Base-by-base conservation (phyloP, 2,888 invertebrate genomes). In the Prostheceraeus crozeri region DNA sequence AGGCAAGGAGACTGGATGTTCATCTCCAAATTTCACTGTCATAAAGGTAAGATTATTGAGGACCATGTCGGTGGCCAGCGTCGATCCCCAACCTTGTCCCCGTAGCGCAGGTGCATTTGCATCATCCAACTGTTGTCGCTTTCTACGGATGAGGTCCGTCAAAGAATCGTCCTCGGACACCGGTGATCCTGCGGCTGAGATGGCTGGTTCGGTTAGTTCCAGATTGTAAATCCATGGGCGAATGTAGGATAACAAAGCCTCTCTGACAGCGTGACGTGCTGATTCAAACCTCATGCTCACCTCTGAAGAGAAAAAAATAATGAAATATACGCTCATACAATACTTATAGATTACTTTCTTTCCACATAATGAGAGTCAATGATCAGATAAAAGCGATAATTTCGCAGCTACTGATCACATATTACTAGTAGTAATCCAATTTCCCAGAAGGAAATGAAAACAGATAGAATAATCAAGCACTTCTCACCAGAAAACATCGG, bases 1-100 rank as follows among this genome's bases (percentile, higher is more conserved):
- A 76, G 94, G 94, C 54, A 93, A 85, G 76, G 94, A 94, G 70
- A 88, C 86, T 0, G 91, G 86, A 78, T 94, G 93, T 68, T 88
- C 86, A 77, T 93, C 90, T 4, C 91, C 89, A 79, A 91, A 91
- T 87, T 91, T 76, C 10, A 90, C 88, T 3, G 96, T 98, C 69
- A 96, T 87, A 78, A 94, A 96, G 78, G 98, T 89, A 19, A 98
- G 84, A 79, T 98, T 98, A 77, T 98, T 98, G 64, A 98, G 82
- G 52, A 98, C 90, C 90, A 98, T 93, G 79, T 98, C 96, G 0
- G 96, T 98, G n/a, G 96, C 96, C 78, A 96, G 94, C 0, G 88
- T 88, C 0, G 93, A 93, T 40, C 98, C 98, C 83, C 96, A 93
- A 0, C 96, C 96, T n/a, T n/a, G n/a, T n/a, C n/a, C n/a, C 75